phyloP scores from a whole-genome alignment of 2,797 vertebrate species.

The Cryptoblepharus egeriae region DNA sequence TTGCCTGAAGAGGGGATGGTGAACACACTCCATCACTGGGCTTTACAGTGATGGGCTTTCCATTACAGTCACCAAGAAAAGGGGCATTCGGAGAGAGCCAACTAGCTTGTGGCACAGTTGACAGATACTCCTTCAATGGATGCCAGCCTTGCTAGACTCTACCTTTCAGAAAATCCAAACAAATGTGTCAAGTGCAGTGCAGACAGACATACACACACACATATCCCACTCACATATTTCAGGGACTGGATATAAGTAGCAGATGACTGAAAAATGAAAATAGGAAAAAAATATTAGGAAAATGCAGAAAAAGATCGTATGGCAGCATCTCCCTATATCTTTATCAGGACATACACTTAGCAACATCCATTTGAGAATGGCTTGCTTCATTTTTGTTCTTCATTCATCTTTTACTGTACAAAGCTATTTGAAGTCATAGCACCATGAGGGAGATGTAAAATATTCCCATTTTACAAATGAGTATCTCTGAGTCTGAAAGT shows the following conservation, averaged over 20 bases:
- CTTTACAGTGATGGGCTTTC: background rate
- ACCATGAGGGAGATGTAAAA: background rate
- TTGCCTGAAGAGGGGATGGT: rapidly evolving
- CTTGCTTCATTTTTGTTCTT: background rate
- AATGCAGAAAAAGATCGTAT: background rate
- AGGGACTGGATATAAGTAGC: background rate
- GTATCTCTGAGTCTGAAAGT: background rate
- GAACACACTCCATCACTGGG: background rate
- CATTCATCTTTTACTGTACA: background rate
- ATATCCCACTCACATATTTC: too few relatives aligned
- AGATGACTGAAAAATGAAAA: background rate
- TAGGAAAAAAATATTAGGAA: background rate
- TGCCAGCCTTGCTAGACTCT: background rate
- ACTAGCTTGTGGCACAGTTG: background rate
- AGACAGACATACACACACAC: background rate
- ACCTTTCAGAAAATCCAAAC: slow-evolving; percentile 35
- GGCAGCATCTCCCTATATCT: background rate
- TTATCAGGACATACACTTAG: background rate
- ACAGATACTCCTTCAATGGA: background rate
- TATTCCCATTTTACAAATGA: background rate
- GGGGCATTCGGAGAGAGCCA: background rate
- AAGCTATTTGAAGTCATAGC: background rate
- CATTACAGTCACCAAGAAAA: background rate
- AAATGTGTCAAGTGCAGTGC: rapidly evolving
- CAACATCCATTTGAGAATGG: background rate